Evolutionary conservation across 2,888 invertebrate genomes (phyloP), one percentile per base, ranked within the genome.

Genomic region (Archips xylosteana): DNA sequence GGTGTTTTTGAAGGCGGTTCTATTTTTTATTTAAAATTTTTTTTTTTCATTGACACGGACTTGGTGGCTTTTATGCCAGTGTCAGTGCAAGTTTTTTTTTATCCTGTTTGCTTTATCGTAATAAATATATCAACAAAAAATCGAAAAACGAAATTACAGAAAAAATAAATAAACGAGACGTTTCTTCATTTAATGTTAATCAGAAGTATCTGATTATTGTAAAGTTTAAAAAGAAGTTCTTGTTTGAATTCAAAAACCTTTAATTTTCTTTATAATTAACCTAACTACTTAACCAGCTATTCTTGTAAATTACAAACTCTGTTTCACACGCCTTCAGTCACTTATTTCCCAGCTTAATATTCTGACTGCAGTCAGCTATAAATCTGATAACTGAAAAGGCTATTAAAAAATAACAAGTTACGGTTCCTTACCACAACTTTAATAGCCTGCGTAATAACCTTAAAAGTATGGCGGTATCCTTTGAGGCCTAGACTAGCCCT

Each of bases 401-500:
- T 51, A 51, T 65, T 51, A 65, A 65, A 64, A 62, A 62, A 49
- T 39, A 51, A 10, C 32, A 45, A 32, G 45, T 34, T 57, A 49
- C 12, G 36, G 49, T 32, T 32, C 39, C 49, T 51, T 36, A 65
- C 51, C 47, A 10, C 63, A 23, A 65, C 36, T 59, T 64, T 73
- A 73, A 73, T 69, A 57, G 63, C 62, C 62, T 42, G 49, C 59
- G 51, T 73, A 69, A 73, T 73, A 69, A 70, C 74, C 65, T 74
- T 77, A 79, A 79, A 82, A 82, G 76, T 80, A 76, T 75, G 71
- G 84, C 87, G 84, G 85, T 81, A 69, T 78, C 85, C 81, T 88
- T 89, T 88, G 84, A 86, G 80, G 85, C 83, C 81, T 85, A 85
- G 79, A 80, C 78, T 76, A 80, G 80, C 79, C 79, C 74, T 76